phyloP scores from a whole-genome alignment of 2,113 vertebrate genomes.

The Okapia johnstoni region DNA sequence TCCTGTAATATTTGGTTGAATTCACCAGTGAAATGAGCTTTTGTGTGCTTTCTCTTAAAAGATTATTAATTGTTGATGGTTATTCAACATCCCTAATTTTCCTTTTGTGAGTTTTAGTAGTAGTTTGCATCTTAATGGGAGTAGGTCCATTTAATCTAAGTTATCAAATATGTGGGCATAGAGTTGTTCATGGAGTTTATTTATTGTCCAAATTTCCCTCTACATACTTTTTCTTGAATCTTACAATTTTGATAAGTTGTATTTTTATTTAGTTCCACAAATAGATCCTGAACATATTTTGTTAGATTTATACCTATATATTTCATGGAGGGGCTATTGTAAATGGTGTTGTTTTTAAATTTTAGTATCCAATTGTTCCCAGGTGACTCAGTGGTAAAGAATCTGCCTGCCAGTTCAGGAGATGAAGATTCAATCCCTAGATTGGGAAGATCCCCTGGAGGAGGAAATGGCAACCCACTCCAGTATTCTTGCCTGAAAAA shows the following conservation, averaged over 20 bases:
- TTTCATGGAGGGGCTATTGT: not conserved
- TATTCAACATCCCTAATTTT: not conserved
- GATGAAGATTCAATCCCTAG: not conserved
- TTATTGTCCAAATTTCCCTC: not conserved
- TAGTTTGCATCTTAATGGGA: not conserved
- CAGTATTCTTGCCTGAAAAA: not conserved
- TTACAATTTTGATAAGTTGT: not conserved
- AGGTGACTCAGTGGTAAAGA: not conserved
- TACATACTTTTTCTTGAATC: not conserved
- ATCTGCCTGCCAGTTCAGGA: not conserved
- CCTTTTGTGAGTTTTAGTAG: not conserved
- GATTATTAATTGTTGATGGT: not conserved
- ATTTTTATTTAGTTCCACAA: not conserved
- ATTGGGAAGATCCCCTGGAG: not conserved
- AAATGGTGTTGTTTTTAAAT: not conserved
- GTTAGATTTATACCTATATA: not conserved
- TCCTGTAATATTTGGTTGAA: not conserved
- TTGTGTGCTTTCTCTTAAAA: not conserved
- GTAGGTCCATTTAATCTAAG: not conserved
- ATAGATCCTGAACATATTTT: not conserved
- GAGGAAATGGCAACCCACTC: not conserved
- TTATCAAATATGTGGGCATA: not conserved
- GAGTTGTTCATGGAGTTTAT: not conserved
- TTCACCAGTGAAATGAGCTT: not conserved
- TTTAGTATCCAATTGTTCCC: not conserved